Evolutionary conservation across 2,113 vertebrate species (phyloP).

Genomic region (Neomonachus schauinslandi): DNA sequence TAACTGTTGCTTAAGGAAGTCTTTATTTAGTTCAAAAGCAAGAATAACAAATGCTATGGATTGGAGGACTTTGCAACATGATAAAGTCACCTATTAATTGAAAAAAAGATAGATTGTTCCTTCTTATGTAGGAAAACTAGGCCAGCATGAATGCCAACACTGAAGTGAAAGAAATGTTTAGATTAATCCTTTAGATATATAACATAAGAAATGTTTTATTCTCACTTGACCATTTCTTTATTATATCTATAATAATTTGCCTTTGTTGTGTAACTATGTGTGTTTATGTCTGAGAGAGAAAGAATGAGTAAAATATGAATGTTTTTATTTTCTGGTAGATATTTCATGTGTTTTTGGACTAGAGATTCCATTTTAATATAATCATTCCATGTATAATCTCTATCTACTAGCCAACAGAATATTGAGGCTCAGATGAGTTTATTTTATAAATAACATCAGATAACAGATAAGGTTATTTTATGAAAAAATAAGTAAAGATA

Average conservation of each 20-base stretch:
- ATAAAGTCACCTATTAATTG: not conserved
- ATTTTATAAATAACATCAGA: not conserved
- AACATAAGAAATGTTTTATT: not conserved
- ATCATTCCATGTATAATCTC: not conserved
- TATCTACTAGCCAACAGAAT: not conserved
- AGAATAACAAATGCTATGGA: not conserved
- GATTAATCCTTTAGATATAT: not conserved
- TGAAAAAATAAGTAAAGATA: not conserved
- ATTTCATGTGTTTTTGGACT: not conserved
- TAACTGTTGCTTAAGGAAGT: not conserved
- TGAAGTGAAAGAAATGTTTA: not conserved
- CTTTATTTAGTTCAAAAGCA: slow-evolving; percentile 5
- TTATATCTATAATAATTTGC: not conserved
- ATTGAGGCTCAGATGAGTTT: not conserved
- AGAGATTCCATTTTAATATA: not conserved
- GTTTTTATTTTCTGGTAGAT: not conserved
- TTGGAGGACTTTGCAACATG: not conserved
- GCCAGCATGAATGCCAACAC: not conserved
- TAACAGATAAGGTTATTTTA: not conserved
- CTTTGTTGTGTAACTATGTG: not conserved
- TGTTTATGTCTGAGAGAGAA: not conserved
- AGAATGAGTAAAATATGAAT: not conserved
- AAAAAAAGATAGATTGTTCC: not conserved
- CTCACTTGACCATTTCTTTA: not conserved
- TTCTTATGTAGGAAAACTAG: not conserved